Conservation (phyloP, 35 echinoderm and acorn worm species). For the Antedon bifida region DNA sequence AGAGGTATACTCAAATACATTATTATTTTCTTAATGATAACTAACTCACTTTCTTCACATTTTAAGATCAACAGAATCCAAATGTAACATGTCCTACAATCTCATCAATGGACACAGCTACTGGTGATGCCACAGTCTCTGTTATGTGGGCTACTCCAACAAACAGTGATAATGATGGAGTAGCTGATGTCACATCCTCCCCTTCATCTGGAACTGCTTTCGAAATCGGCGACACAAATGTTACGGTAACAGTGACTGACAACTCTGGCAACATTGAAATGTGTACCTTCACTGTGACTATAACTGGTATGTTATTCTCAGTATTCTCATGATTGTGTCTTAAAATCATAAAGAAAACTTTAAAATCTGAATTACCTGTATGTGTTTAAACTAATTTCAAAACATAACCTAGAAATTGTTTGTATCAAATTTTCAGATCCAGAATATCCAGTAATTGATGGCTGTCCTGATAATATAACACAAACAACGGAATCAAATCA, state of each 20-base stretch:
- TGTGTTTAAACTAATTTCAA: too few relatives aligned
- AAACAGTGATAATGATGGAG: conserved; percentile 8
- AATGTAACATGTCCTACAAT: neutral
- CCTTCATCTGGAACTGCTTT: neutral
- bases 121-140: neutral
- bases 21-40: too few relatives aligned
- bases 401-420: too few relatives aligned
- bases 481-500: neutral
- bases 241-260: neutral
- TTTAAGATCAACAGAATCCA: neutral
- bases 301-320: neutral
- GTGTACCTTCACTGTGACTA: conserved; percentile 5
- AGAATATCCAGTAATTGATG: neutral
- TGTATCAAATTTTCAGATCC: neutral
- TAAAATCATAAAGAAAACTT: too few relatives aligned
- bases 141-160: neutral
- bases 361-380: too few relatives aligned
- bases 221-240: conserved; percentile 4
- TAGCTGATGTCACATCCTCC: neutral
- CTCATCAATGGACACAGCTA: neutral
- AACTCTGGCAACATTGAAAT: neutral
- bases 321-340: too few relatives aligned
- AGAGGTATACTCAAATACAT: too few relatives aligned
- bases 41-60: neutral
- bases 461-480: neutral